Percentiles rank a stretch among this genome's conserved stretches.
These are phyloP conservation scores for Meghimatium bilineatum DNA, from an alignment of 2,888 invertebrate species.

Conservation along the genomic window DNA sequence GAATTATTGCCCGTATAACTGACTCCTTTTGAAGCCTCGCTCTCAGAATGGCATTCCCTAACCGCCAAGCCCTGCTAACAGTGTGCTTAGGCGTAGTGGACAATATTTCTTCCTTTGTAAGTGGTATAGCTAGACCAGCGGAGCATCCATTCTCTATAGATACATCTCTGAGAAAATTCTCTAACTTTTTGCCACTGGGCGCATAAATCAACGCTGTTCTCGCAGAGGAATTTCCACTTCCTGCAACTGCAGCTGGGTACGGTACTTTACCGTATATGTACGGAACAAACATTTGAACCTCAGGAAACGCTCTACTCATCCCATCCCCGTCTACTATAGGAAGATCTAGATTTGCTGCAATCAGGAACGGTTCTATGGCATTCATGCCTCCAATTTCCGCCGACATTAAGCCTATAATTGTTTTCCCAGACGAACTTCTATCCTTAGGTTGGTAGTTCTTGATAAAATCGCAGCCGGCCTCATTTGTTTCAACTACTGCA, in stretches of 20 bases:
- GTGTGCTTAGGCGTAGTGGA: conserved; percentile 51
- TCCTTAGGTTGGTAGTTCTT: conserved; percentile 31
- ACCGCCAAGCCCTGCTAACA: conserved; percentile 67
- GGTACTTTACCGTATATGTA: conserved; percentile 64
- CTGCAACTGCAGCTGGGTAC: conserved; percentile 64
- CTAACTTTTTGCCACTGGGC: conserved; percentile 65
- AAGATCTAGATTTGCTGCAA: conserved; percentile 63
- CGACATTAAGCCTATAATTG: conserved; percentile 60
- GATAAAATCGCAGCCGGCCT: conserved; percentile 26
- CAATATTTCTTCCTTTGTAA: conserved; percentile 57
- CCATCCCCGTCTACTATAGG: conserved; percentile 72
- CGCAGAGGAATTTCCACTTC: conserved; percentile 46
- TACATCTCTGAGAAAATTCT: conserved; percentile 66
- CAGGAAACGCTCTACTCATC: conserved; percentile 75
- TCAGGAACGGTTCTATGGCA: conserved; percentile 66
- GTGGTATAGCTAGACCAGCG: conserved; percentile 58
- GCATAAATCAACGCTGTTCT: conserved; percentile 62
- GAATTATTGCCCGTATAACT: conserved; percentile 63
- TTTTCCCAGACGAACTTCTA: not conserved
- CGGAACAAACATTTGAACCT: conserved; percentile 62
- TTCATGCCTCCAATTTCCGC: conserved; percentile 73
- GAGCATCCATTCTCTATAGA: conserved; percentile 69
- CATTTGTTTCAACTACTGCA: conserved; percentile 22
- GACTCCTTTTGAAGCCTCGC: conserved; percentile 61
- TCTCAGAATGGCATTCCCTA: conserved; percentile 67